phyloP scores from a whole-genome alignment of 2,797 vertebrate genomes.

The Anas flavirostris region DNA sequence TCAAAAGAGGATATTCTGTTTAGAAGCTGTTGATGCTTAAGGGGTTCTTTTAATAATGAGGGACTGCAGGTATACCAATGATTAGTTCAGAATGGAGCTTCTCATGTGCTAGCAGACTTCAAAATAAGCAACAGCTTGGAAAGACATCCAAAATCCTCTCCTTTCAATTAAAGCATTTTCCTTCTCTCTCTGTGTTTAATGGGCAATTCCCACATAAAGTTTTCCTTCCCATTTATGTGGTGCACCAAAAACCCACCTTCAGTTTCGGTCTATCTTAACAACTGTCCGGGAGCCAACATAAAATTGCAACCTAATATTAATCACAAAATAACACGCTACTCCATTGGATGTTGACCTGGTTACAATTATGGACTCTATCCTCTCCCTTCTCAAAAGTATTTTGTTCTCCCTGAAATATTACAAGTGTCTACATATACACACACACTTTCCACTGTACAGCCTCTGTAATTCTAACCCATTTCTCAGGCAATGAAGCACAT shows the following conservation, averaged over 20 bases:
- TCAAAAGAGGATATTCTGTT: not conserved
- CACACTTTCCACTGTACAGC: accelerated
- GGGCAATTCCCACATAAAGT: not conserved
- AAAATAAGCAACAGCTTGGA: not conserved
- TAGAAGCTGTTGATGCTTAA: not conserved
- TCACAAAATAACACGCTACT: not conserved
- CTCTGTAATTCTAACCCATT: not conserved
- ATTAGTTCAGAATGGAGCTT: not conserved
- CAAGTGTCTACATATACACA: not conserved
- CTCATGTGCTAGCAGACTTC: not conserved
- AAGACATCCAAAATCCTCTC: not conserved
- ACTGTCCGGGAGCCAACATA: not conserved
- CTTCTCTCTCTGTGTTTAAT: not conserved
- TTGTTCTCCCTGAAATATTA: not conserved
- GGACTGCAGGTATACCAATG: not conserved
- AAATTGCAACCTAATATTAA: not conserved
- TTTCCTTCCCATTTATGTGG: not conserved
- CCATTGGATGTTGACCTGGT: not conserved
- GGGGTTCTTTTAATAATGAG: not conserved
- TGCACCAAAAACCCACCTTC: accelerated
- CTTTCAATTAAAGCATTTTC: not conserved
- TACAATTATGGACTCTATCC: not conserved
- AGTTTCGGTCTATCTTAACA: not conserved
- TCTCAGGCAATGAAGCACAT: not conserved
- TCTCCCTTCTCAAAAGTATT: not conserved